Conservation (phyloP, 2,113 vertebrate species). For the Zingel zingel region DNA sequence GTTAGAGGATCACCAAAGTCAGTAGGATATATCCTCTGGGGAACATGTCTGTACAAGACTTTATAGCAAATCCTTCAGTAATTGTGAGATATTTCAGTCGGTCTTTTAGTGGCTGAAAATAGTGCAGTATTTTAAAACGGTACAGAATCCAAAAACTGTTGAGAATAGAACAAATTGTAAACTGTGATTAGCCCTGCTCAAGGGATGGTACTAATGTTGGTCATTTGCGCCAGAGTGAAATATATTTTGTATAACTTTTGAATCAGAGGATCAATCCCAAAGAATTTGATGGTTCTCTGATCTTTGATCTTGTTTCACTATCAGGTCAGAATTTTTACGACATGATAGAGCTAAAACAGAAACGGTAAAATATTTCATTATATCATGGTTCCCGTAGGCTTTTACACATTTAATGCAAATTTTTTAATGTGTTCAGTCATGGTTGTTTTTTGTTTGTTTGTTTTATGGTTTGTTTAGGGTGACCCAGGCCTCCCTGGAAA, state of each 20-base stretch:
- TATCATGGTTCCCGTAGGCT: not conserved
- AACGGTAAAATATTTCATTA: not conserved
- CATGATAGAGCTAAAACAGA: not conserved
- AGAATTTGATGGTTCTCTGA: not conserved
- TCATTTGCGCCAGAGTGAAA: not conserved
- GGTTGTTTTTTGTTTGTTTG: not conserved
- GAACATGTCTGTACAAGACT: not conserved
- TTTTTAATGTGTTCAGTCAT: not conserved
- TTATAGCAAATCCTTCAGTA: not conserved
- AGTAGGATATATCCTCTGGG: too few relatives aligned
- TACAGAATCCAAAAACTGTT: too few relatives aligned
- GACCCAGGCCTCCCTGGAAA: constrained; percentile 62
- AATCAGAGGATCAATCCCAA: not conserved
- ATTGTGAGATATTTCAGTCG: not conserved
- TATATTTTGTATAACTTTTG: not conserved
- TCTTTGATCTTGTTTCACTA: not conserved
- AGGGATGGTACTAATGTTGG: not conserved
- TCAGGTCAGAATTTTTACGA: not conserved
- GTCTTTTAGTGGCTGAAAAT: not conserved
- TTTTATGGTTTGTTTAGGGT: constrained; percentile 64
- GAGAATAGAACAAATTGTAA: not conserved
- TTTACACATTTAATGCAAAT: not conserved
- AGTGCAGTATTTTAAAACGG: too few relatives aligned
- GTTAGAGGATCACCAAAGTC: too few relatives aligned
- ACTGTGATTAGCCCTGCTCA: not conserved